These are phyloP conservation scores for Macrosteles quadrilineatus DNA, from an alignment of 1,140 invertebrate species.

Conservation along the genomic window DNA sequence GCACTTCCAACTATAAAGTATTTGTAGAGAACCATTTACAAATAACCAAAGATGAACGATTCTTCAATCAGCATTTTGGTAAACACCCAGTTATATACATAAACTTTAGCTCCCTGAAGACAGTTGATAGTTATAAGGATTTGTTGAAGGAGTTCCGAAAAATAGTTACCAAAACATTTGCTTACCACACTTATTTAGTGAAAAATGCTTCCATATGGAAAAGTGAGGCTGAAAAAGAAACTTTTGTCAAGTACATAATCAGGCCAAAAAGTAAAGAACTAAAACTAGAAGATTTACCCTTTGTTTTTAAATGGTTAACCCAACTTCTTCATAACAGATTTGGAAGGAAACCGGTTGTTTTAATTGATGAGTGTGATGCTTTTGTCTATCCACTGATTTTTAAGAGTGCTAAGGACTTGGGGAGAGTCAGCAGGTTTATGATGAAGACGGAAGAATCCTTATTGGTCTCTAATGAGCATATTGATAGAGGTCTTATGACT, in stretches of 20 bases:
- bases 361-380: conserved; percentile 2
- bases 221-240: not conserved
- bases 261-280: not conserved
- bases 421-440: conserved; percentile 66
- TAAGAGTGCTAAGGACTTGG: conserved; percentile 58
- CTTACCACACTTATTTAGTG: not conserved
- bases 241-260: not conserved
- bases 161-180: not conserved
- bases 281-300: not conserved
- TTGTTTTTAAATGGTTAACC: not conserved
- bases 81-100: conserved; percentile 15
- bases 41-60: not conserved
- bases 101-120: not conserved
- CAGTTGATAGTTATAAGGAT: not conserved
- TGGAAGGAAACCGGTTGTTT: not conserved
- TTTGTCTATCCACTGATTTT: not conserved
- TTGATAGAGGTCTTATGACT: too few relatives aligned
- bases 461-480: too few relatives aligned
- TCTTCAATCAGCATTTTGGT: conserved; percentile 16
- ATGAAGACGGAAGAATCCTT: conserved; percentile 67
- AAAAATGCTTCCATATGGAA: not conserved
- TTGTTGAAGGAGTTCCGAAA: not conserved
- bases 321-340: not conserved
- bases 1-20: conserved; percentile 8
- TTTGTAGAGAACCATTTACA: not conserved